phyloP scores from a whole-genome alignment of 2,888 invertebrate genomes.

The Lumbricus terrestris region DNA sequence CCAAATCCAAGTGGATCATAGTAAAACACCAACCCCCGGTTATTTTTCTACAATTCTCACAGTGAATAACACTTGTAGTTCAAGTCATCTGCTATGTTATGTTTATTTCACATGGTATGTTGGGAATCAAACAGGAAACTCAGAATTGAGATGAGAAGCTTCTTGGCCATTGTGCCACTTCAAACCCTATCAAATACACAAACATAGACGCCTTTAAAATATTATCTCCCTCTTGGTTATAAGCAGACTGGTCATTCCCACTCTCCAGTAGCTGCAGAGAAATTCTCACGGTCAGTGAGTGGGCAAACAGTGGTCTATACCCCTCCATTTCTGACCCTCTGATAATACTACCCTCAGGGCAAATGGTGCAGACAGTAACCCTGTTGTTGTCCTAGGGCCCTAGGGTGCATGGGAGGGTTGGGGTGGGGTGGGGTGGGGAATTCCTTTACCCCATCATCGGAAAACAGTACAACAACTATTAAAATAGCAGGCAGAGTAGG shows the following conservation, averaged over 20 bases:
- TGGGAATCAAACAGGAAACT: background rate
- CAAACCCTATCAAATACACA: background rate
- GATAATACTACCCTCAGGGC: background rate
- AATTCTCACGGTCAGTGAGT: background rate
- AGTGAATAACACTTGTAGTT: too few relatives aligned
- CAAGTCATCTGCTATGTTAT: too few relatives aligned
- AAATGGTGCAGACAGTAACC: background rate
- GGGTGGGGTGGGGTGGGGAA: background rate
- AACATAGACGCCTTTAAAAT: background rate
- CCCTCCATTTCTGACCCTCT: background rate
- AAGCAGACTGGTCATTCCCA: constrained; percentile 3
- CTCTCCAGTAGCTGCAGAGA: background rate
- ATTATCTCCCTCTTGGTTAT: background rate
- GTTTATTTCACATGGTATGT: too few relatives aligned
- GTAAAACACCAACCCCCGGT: too few relatives aligned
- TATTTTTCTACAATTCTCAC: too few relatives aligned
- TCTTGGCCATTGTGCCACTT: background rate
- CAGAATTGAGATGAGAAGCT: background rate
- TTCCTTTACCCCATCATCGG: background rate
- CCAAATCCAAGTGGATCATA: too few relatives aligned
- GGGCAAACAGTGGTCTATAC: background rate
- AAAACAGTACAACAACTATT: background rate
- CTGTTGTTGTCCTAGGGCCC: background rate
- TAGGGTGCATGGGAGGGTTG: too few relatives aligned
- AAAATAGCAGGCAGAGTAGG: background rate